Evolutionary conservation across 2,888 invertebrate species (phyloP), one percentile per base, ranked within the genome.

Genomic region (Drosophila neotestacea): DNA sequence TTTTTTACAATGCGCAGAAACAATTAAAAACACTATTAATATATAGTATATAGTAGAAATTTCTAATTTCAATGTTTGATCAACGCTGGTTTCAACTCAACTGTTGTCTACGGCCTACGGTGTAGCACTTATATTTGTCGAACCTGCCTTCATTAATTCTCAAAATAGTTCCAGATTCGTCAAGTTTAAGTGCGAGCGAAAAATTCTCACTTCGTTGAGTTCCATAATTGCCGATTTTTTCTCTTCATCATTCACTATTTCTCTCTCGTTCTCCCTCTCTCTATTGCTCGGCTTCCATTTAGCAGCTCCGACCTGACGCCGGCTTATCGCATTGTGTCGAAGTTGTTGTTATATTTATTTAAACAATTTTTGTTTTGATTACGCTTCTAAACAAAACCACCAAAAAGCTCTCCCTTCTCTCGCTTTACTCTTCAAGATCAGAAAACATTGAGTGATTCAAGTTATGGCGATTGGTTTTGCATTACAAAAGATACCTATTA

Each of bases 1-100:
- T 54, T 79, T 81, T 81, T 82, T 77, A 79, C 85, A 71, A 85
- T 56, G 6, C n/a, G 16, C 47, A 77, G 55, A 56, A 56, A 34
- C 55, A 56, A 56, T 44, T 56, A 34, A 56, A 44, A n/a, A 27
- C 32, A 44, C 36, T 44, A 36, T 44, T 38, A 27, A 10, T 41
- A 39, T 36, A 36, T n/a, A 32, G 11, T 32, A 41, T 54, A 34
- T 44, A 55, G 34, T 30, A 55, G 13, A n/a, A 42, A 34, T 55
- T 32, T 42, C 22, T 16, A 11, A 32, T 44, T 36, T 27, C 11
- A 47, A 36, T 58, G 58, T 27, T 55, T n/a, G 7, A 9, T 16
- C 28, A 41, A 56, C 72, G 64, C 13, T 34, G 69, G 60, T 41
- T 58, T 42, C 32, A 34, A 41, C 47, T 55, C 22, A 28, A 77